These are phyloP conservation scores for Antennarius striatus DNA, from an alignment of 2,113 vertebrate species.

Conservation along the genomic window DNA sequence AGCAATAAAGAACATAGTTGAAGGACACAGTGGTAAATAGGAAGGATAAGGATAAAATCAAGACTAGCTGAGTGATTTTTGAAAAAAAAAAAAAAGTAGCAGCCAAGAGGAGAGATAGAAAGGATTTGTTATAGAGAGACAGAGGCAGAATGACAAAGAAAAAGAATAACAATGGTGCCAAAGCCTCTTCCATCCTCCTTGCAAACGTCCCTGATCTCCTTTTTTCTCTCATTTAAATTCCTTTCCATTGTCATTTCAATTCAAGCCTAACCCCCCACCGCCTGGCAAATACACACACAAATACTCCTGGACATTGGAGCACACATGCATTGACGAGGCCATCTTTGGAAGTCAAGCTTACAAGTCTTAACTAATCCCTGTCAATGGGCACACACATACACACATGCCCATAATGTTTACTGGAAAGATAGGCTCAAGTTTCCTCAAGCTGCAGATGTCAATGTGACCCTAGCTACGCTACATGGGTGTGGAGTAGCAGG, in stretches of 20 bases:
- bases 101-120: conserved; percentile 30
- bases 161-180: conserved; percentile 68
- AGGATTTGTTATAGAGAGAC: conserved; percentile 67
- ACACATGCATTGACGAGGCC: conserved; percentile 52
- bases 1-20: not conserved
- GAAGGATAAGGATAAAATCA: conserved; percentile 37
- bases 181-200: conserved; percentile 65
- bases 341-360: conserved; percentile 53
- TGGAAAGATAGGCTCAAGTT: conserved; percentile 68
- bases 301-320: conserved; percentile 42
- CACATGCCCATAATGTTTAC: conserved; percentile 52
- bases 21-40: conserved; percentile 8
- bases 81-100: conserved; percentile 34
- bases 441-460: conserved; percentile 60
- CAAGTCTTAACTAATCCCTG: conserved; percentile 61
- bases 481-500: conserved; percentile 65
- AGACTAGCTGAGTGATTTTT: conserved; percentile 10
- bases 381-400: conserved; percentile 55
- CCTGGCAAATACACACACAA: conserved; percentile 43
- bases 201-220: conserved; percentile 63
- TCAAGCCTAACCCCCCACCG: conserved; percentile 57
- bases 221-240: conserved; percentile 77
- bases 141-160: conserved; percentile 63
- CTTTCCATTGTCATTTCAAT: conserved; percentile 69
- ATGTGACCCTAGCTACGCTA: conserved; percentile 63